These are phyloP conservation scores for Bombus ignitus DNA, from an alignment of 1,140 invertebrate species.

Conservation along the genomic window DNA sequence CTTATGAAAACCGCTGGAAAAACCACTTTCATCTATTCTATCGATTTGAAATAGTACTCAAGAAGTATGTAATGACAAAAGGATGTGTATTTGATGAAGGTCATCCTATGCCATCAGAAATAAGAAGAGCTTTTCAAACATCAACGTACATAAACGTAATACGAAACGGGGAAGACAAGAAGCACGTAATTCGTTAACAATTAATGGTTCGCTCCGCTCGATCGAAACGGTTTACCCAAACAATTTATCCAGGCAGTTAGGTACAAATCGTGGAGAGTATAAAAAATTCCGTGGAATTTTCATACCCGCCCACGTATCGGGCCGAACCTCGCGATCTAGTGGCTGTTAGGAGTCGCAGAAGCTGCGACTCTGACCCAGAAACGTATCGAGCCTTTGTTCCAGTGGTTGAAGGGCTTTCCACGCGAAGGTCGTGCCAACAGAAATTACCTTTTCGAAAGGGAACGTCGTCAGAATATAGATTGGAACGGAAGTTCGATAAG, in stretches of 20 bases:
- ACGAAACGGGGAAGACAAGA: too few species aligned
- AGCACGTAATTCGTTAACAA: too few species aligned
- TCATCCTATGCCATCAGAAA: too few species aligned
- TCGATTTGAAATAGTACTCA: too few species aligned
- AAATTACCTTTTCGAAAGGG: neutral
- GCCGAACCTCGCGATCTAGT: neutral
- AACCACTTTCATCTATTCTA: too few species aligned
- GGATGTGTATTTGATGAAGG: too few species aligned
- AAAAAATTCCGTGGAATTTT: neutral
- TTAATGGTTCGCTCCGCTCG: too few species aligned
- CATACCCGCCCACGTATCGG: neutral
- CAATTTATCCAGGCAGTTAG: neutral
- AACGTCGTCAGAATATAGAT: neutral
- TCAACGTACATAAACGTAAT: too few species aligned
- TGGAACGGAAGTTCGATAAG: too few species aligned
- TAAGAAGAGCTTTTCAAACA: too few species aligned
- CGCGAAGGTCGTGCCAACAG: neutral
- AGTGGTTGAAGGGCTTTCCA: neutral
- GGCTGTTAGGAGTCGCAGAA: neutral
- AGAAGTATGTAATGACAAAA: too few species aligned
- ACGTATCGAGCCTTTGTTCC: conserved; percentile 15
- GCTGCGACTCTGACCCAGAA: conserved; percentile 24
- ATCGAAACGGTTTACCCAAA: neutral
- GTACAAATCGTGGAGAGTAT: neutral
- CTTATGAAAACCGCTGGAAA: too few species aligned